These are phyloP conservation scores for Neolamprologus multifasciatus DNA, from an alignment of 2,797 vertebrate species.

Conservation along the genomic window DNA sequence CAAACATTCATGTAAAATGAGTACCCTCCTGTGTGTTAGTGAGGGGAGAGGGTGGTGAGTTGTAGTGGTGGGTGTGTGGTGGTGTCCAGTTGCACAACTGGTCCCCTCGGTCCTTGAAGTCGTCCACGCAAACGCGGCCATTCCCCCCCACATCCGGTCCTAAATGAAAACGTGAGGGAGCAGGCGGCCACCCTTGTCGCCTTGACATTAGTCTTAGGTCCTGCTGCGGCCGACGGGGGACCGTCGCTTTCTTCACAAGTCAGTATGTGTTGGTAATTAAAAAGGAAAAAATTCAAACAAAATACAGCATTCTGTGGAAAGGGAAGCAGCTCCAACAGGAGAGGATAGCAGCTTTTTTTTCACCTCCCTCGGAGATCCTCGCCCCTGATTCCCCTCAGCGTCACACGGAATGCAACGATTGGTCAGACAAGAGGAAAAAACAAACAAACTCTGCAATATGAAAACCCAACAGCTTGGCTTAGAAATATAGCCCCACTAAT, in stretches of 20 bases:
- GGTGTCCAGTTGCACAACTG: background rate
- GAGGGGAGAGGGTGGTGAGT: background rate
- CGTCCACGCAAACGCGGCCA: background rate
- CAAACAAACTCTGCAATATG: background rate
- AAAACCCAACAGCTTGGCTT: background rate
- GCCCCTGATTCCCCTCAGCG: conserved; percentile 7
- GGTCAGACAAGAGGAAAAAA: conserved; percentile 51
- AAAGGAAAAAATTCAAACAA: conserved; percentile 11
- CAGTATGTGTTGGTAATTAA: conserved; percentile 23
- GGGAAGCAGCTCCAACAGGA: conserved; percentile 61
- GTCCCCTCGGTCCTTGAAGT: conserved; percentile 13
- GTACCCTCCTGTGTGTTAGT: conserved; percentile 53
- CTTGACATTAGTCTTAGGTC: conserved; percentile 29
- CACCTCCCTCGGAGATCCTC: conserved; percentile 17
- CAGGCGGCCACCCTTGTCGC: background rate
- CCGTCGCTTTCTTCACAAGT: conserved; percentile 8
- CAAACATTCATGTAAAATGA: conserved; percentile 74
- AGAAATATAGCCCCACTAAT: conserved; percentile 10
- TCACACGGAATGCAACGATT: conserved; percentile 66
- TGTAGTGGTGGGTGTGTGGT: background rate
- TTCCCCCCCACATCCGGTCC: background rate
- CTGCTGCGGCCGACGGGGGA: conserved; percentile 28
- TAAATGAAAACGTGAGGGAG: conserved; percentile 4
- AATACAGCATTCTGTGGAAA: conserved; percentile 67
- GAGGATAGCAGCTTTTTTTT: conserved; percentile 70